Percentiles rank a stretch among this genome's conserved stretches.
These are phyloP conservation scores for Ictalurus punctatus DNA, from an alignment of 2,113 vertebrate genomes.

Conservation along the genomic window DNA sequence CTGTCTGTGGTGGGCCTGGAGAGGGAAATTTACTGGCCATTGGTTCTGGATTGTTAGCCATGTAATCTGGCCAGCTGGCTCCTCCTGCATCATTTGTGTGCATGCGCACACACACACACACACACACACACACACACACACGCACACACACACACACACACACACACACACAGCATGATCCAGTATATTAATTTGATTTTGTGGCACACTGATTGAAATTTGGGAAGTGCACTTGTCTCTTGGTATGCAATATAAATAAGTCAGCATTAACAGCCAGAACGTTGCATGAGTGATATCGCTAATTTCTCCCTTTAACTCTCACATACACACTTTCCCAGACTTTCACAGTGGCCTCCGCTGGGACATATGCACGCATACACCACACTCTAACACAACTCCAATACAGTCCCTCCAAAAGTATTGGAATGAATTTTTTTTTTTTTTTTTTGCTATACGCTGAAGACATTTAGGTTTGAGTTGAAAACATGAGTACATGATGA, in stretches of 20 bases:
- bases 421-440: not conserved
- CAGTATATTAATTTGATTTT: conserved; percentile 20
- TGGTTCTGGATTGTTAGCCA: conserved; percentile 35
- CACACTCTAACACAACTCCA: not conserved
- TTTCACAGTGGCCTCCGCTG: not conserved
- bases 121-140: conserved; percentile 20
- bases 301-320: not conserved
- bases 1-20: conserved; percentile 32
- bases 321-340: not conserved
- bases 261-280: conserved; percentile 19
- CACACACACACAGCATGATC: not conserved
- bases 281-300: not conserved
- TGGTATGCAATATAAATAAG: conserved; percentile 12
- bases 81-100: conserved; percentile 10
- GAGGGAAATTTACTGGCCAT: conserved; percentile 29
- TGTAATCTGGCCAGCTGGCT: conserved; percentile 41
- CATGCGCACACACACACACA: not conserved
- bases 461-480: not conserved
- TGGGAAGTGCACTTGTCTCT: not conserved
- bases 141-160: conserved; percentile 19
- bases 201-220: conserved; percentile 14
- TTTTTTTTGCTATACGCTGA: not conserved
- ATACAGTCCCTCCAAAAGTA: not conserved
- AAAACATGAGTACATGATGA: not conserved
- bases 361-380: not conserved